These are phyloP conservation scores for Sylvietta virens DNA, from an alignment of 2,113 vertebrate genomes.

Conservation along the genomic window DNA sequence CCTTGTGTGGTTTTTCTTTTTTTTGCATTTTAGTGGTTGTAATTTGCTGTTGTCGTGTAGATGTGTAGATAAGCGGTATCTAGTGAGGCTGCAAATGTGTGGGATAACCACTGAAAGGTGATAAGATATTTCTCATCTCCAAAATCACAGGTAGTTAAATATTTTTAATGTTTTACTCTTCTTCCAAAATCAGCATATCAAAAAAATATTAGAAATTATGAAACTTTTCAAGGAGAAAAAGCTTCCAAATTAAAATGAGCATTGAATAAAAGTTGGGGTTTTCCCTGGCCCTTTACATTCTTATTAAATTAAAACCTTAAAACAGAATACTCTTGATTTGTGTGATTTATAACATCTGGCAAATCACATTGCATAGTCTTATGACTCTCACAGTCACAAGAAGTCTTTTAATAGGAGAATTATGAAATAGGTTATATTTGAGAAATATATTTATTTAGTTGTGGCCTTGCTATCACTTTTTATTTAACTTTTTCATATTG, in stretches of 20 bases:
- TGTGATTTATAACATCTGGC: background rate
- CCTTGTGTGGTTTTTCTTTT: background rate
- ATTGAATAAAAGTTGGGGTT: background rate
- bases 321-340: background rate
- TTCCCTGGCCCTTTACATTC: background rate
- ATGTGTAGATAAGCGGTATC: background rate
- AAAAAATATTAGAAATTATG: background rate
- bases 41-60: slow-evolving; percentile 20
- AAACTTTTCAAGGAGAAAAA: background rate
- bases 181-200: background rate
- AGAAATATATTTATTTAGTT: background rate
- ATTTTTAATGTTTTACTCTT: background rate
- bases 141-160: background rate
- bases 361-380: background rate
- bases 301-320: background rate
- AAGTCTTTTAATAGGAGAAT: background rate
- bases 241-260: background rate
- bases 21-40: background rate
- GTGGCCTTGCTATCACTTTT: background rate
- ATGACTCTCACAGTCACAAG: background rate
- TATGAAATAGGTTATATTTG: background rate
- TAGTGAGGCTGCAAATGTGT: background rate
- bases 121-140: background rate
- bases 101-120: background rate
- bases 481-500: background rate